These are phyloP conservation scores for Boloria euphrosyne DNA, from an alignment of 2,888 invertebrate genomes.

Conservation along the genomic window DNA sequence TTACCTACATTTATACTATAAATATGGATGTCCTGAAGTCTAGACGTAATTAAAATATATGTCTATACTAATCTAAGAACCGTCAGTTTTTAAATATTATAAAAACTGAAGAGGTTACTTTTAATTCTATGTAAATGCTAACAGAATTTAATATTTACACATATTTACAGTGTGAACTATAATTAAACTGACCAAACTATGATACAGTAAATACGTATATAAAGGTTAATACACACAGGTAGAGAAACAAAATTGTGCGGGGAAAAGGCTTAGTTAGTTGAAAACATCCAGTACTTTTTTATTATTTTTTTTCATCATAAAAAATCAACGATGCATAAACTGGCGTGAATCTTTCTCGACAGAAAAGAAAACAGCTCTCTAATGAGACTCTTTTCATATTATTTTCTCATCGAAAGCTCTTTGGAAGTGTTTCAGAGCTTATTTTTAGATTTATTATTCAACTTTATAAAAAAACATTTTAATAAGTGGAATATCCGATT, in stretches of 20 bases:
- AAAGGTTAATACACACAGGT: background rate
- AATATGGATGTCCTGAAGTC: background rate
- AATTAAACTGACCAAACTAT: too few species aligned
- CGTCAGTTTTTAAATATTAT: background rate
- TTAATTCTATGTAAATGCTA: background rate
- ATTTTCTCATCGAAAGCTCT: constrained; percentile 26
- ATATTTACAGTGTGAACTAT: too few species aligned
- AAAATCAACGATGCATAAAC: constrained; percentile 32
- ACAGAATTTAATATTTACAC: too few species aligned
- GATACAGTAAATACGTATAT: too few species aligned
- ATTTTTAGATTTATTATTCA: constrained; percentile 7
- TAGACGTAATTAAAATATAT: background rate
- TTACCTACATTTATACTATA: background rate
- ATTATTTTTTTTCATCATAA: constrained; percentile 26
- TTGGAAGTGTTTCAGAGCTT: constrained; percentile 14
- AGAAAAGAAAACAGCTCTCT: constrained; percentile 29
- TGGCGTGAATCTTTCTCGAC: constrained; percentile 23
- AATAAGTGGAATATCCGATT: background rate
- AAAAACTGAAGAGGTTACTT: background rate
- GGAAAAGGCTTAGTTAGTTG: constrained; percentile 8
- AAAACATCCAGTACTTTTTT: constrained; percentile 25
- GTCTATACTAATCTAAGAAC: background rate
- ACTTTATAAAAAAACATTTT: too few species aligned
- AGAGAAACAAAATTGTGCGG: background rate
- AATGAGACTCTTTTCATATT: constrained; percentile 35